Evolutionary conservation across 2,113 vertebrate genomes (phyloP).

Genomic region (Lutjanus erythropterus): DNA sequence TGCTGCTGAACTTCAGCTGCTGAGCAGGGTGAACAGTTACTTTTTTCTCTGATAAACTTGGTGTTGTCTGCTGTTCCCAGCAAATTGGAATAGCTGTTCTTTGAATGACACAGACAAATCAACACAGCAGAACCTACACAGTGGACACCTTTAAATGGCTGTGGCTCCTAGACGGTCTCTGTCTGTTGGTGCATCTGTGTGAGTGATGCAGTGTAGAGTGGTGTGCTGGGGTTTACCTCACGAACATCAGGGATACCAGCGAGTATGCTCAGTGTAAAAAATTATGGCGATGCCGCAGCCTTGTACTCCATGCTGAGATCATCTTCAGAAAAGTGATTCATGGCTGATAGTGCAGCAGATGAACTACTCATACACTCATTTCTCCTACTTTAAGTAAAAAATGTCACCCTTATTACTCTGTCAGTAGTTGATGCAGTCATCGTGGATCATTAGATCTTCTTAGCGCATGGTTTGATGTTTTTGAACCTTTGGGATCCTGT

Average conservation of each 20-base stretch:
- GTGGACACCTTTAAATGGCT: too few species aligned
- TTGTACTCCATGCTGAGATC: constrained; percentile 8
- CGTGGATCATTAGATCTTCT: not conserved
- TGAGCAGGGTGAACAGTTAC: not conserved
- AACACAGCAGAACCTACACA: too few species aligned
- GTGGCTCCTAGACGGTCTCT: not conserved
- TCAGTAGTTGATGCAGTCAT: not conserved
- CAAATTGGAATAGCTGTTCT: not conserved
- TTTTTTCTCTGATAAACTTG: too few species aligned
- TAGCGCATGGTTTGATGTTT: not conserved
- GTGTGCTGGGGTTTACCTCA: constrained; percentile 22
- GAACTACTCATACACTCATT: not conserved
- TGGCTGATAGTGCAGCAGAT: not conserved
- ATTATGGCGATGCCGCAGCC: not conserved
- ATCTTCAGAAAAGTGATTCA: not conserved
- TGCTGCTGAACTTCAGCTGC: not conserved
- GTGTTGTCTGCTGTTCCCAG: not conserved
- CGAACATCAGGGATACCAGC: constrained; percentile 5
- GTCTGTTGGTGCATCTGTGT: not conserved
- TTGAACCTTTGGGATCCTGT: not conserved
- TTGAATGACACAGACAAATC: too few species aligned
- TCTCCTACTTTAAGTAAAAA: not conserved
- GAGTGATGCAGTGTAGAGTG: not conserved
- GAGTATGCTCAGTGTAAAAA: not conserved
- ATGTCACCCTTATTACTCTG: not conserved